Evolutionary conservation across 2,888 invertebrate species (phyloP), one percentile per base, ranked within the genome.

Genomic region (Diplazon laetatorius): DNA sequence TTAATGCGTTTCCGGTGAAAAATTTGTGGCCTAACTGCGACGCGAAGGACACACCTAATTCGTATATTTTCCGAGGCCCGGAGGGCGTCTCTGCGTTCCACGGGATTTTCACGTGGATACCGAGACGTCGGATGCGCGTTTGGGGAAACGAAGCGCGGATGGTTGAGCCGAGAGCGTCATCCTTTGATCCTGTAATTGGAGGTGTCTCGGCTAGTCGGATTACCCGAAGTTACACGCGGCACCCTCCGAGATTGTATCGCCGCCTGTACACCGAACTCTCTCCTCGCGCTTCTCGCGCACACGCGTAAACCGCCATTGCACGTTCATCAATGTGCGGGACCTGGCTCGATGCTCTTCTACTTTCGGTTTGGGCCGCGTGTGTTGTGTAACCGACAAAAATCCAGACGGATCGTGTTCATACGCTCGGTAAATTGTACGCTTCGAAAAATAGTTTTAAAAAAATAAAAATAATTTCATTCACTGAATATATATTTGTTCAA

Each of bases 101-200:
- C 5, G 55, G 55, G 63, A 25, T 30, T 20, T 37, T 20, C 48
- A 60, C 48, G 59, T 20, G 76, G 22, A 71, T 60, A 48, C 74
- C 60, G 69, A 57, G 63, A 72, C 72, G 80, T 81, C 66, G 69
- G 80, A 78, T 81, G 82, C 81, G 82, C 81, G 81, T 71, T 75
- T 73, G 22, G n/a, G n/a, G 35, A 16, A 46, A 69, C 55, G 44
- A 39, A 20, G 52, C 39, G 55, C 39, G 76, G 57, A 69, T 76
- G 44, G 35, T 30, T 30, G 65, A 46, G 50, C 65, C 70, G 81
- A 74, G 76, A n/a, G n/a, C n/a, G n/a, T 78, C 60, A 81, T 83
- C 84, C 86, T 87, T 87, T 87, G 87, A 87, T 86, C 85, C 84
- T 82, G 83, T 86, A 87, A 87, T 87, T 87, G 87, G 78, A 86